Conservation (phyloP, 2,888 invertebrate species). For the Schizotus pectinicornis region DNA sequence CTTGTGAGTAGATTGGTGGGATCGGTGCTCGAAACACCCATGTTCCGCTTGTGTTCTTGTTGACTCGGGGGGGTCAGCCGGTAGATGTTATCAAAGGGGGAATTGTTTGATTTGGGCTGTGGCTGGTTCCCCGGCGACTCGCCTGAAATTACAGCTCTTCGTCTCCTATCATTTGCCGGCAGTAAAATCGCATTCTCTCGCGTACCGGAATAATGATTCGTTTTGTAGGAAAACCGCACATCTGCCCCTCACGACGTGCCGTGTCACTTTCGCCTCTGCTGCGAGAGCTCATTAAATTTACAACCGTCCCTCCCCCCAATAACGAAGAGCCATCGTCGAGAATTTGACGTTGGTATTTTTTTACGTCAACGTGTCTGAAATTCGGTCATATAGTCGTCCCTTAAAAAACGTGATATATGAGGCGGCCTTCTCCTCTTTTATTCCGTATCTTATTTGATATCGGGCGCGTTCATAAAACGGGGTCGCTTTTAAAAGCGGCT, state of each 20-base stretch:
- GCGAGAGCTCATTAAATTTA: constrained; percentile 23
- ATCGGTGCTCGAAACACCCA: no score
- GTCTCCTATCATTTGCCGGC: no score
- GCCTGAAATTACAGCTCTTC: no score
- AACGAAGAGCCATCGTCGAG: neutral
- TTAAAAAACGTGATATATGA: constrained; percentile 22
- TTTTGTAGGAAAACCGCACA: constrained; percentile 15
- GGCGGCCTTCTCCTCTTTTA: constrained; percentile 5
- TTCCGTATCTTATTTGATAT: constrained; percentile 23
- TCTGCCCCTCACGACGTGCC: constrained; percentile 9
- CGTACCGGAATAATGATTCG: constrained; percentile 5
- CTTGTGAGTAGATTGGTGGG: no score
- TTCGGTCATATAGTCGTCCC: constrained; percentile 21
- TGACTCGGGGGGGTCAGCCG: no score
- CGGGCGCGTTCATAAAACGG: constrained; percentile 10
- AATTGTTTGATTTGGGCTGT: no score
- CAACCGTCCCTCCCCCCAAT: constrained; percentile 13
- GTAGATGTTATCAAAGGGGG: no score
- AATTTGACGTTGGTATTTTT: constrained; percentile 24
- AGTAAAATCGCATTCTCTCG: no score
- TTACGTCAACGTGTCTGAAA: constrained; percentile 13
- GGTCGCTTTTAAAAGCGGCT: constrained; percentile 8
- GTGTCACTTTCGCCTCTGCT: constrained; percentile 16
- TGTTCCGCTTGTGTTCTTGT: no score
- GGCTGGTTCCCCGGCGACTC: no score